Conservation (phyloP, 2,113 vertebrate genomes). For the Proterorhinus semilunaris region DNA sequence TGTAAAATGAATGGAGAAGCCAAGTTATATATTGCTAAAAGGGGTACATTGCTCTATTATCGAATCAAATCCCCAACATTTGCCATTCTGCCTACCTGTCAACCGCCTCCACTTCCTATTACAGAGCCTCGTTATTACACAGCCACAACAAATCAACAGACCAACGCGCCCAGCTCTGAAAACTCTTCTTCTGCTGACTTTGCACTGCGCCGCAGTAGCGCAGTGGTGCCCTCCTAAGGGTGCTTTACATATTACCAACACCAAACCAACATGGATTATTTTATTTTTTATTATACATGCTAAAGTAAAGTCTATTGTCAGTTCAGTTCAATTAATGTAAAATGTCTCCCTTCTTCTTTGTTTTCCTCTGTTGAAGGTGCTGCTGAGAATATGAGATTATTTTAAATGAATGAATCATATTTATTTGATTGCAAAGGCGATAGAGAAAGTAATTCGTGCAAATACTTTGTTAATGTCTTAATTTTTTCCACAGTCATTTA, state of each 20-base stretch:
- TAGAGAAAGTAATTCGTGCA: no score
- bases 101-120: background rate
- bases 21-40: slow-evolving; percentile 8
- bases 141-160: background rate
- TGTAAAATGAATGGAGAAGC: slow-evolving; percentile 1
- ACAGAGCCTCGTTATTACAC: background rate
- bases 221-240: slow-evolving; percentile 15
- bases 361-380: no score
- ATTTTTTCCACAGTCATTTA: background rate
- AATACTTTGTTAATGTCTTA: no score
- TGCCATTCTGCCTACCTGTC: slow-evolving; percentile 34
- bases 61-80: background rate
- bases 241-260: no score
- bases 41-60: background rate
- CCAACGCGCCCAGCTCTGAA: slow-evolving; percentile 39
- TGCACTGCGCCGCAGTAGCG: fast-evolving
- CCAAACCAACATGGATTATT: no score
- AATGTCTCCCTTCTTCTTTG: no score
- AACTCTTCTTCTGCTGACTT: slow-evolving; percentile 37
- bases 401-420: no score
- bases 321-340: no score
- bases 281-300: no score
- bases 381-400: no score
- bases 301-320: no score
- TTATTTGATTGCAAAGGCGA: no score